phyloP scores from a whole-genome alignment of 1,140 invertebrate species.

The Telenomus remus region DNA sequence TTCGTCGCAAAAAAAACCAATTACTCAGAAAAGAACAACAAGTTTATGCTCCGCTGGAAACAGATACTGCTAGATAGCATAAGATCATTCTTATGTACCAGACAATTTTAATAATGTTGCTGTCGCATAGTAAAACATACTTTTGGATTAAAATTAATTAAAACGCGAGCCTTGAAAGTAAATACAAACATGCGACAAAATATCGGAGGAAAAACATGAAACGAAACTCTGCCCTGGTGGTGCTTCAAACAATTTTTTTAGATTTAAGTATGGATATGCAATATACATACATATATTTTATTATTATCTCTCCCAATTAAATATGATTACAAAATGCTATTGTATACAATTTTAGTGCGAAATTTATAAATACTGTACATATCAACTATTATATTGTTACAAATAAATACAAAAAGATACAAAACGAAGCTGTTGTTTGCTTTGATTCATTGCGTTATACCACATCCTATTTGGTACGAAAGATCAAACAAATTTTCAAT shows the following conservation, averaged over 20 bases:
- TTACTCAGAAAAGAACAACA: too few relatives aligned
- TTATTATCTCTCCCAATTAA: slow-evolving; percentile 58
- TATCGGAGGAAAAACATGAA: not conserved
- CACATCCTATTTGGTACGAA: too few relatives aligned
- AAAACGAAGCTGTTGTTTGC: slow-evolving; percentile 28
- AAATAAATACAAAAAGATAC: slow-evolving; percentile 65
- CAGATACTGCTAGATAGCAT: too few relatives aligned
- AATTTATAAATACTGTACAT: slow-evolving; percentile 72
- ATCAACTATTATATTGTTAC: slow-evolving; percentile 70
- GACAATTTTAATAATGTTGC: too few relatives aligned
- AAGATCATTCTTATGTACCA: too few relatives aligned
- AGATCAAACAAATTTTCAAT: too few relatives aligned
- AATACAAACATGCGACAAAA: too few relatives aligned
- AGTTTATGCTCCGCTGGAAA: too few relatives aligned
- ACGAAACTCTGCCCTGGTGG: slow-evolving; percentile 12
- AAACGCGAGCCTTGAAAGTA: too few relatives aligned
- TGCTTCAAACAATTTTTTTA: slow-evolving; percentile 17
- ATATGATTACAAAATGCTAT: slow-evolving; percentile 61
- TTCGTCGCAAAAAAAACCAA: too few relatives aligned
- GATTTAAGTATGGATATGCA: slow-evolving; percentile 16
- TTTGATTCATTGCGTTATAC: not conserved
- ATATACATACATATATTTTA: slow-evolving; percentile 48
- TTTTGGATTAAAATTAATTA: too few relatives aligned
- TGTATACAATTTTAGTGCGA: slow-evolving; percentile 58
- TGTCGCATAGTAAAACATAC: too few relatives aligned